Conservation (phyloP, 2,797 vertebrate species). For the Eidolon dupreanum region DNA sequence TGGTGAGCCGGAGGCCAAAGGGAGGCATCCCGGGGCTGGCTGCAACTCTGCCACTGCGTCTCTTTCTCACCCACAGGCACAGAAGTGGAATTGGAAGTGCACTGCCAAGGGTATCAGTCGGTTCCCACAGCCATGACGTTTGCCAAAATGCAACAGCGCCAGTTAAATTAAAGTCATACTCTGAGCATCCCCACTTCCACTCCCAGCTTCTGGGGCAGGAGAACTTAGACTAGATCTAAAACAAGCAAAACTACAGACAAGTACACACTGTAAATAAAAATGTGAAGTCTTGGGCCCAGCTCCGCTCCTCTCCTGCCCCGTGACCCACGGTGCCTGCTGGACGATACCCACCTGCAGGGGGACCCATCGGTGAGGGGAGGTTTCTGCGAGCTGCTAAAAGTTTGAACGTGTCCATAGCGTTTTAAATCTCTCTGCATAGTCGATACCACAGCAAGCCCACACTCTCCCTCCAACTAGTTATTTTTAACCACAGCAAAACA, state of each 20-base stretch:
- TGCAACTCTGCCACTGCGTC: background rate
- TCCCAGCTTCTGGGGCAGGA: background rate
- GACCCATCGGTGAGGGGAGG: background rate
- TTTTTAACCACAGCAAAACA: conserved; percentile 57
- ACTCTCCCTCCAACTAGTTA: conserved; percentile 8
- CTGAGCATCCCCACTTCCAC: background rate
- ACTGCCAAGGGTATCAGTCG: background rate
- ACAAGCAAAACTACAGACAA: background rate
- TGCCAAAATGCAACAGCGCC: background rate
- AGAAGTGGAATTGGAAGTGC: background rate
- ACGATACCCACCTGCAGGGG: background rate
- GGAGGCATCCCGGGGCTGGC: background rate
- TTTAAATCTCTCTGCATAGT: background rate
- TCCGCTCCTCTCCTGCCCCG: background rate
- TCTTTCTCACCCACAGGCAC: background rate
- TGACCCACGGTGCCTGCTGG: background rate
- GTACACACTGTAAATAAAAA: background rate
- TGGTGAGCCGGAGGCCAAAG: background rate
- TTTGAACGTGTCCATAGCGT: background rate
- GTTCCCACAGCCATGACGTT: background rate
- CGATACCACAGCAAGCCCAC: background rate
- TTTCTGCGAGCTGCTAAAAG: background rate
- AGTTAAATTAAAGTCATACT: background rate
- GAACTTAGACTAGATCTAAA: background rate
- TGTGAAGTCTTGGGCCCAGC: background rate